Evolutionary conservation across 2,797 vertebrate genomes (phyloP), one percentile per base, ranked within the genome.

Genomic region (Ambastaia sidthimunki): DNA sequence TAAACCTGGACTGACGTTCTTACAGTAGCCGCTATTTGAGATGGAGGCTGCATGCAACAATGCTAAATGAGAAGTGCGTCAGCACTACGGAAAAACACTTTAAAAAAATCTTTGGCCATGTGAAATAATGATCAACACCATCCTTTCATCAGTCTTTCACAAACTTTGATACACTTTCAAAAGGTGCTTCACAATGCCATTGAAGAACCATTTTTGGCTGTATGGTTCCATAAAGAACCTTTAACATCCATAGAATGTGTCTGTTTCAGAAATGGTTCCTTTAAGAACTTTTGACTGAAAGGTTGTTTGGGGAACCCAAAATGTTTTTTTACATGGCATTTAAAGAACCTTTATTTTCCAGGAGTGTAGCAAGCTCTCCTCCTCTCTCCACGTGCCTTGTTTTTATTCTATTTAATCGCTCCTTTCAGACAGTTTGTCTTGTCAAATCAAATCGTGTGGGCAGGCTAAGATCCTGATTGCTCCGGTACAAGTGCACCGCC

Each of bases 401-500:
- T 60, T 25, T 37, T 37, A 37, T 68, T 63, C 41, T 34, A 59
- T 60, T 70, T 15, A 62, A 28, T 2, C 18, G 41, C 55, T 69
- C 52, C 41, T 34, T 13, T 57, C 41, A 13, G n/a, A 55, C 44
- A 31, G 54, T 11, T 71, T 59, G 54, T 0, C 69, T 52, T 69
- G 15, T 65, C 31, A 74, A 28, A 83, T 74, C 41, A 80, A 65
- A 37, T 60, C 21, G 37, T 25, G 50, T 50, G 71, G 63, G 13
- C 37, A 69, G 28, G 12, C 47, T 31, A 19, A 21, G 50, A 5
- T 80, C 66, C 62, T 71, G 77, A 86, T 82, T 70, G 77, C 77
- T 68, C n/a, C 70, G 21, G 66, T 70, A 74, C 52, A 80, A 68
- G 67, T 62, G 81, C 76, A 52, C 68, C 16, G 73, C 70, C 75